phyloP scores from a whole-genome alignment of 1,140 invertebrate species.

The Drosophila malerkotliana region DNA sequence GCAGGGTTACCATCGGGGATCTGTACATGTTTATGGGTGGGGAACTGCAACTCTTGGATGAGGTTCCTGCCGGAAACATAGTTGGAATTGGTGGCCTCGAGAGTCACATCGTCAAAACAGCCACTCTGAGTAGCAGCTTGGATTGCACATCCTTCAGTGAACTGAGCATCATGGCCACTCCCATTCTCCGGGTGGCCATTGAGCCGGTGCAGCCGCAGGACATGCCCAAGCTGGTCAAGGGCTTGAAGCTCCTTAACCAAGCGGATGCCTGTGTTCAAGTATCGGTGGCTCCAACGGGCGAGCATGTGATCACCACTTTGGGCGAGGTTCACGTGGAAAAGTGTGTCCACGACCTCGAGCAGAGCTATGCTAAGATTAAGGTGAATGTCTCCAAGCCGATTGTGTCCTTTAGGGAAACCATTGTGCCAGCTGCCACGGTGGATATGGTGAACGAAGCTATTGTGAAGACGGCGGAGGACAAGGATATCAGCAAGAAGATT shows the following conservation, averaged over 20 bases:
- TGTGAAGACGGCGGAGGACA: slow-evolving; percentile 86
- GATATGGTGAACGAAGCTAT: slow-evolving; percentile 96
- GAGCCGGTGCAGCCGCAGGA: slow-evolving; percentile 94
- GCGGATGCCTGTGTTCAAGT: slow-evolving; percentile 97
- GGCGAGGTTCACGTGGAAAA: slow-evolving; percentile 99
- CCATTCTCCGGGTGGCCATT: slow-evolving; percentile 97
- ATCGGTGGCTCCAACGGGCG: slow-evolving; percentile 95
- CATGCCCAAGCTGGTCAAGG: slow-evolving; percentile 92
- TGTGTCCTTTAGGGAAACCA: slow-evolving; percentile 97
- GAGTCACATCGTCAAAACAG: slow-evolving; percentile 94
- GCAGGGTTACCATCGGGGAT: slow-evolving; percentile 87
- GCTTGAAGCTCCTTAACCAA: slow-evolving; percentile 83
- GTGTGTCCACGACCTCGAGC: slow-evolving; percentile 94
- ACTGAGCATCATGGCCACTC: slow-evolving; percentile 90
- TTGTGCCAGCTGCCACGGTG: slow-evolving; percentile 91
- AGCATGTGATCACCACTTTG: slow-evolving; percentile 97
- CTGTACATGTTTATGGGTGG: slow-evolving; percentile 97
- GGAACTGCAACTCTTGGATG: slow-evolving; percentile 92
- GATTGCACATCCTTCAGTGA: slow-evolving; percentile 96
- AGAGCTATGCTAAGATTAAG: slow-evolving; percentile 93
- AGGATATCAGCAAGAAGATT: slow-evolving; percentile 84
- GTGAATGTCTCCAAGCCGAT: slow-evolving; percentile 97
- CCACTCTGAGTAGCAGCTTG: slow-evolving; percentile 93
- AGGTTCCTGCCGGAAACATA: slow-evolving; percentile 95
- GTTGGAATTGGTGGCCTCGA: slow-evolving; percentile 95